Evolutionary conservation across 2,888 invertebrate genomes (phyloP), one percentile per base, ranked within the genome.

Genomic region (Caenorhabditis sulstoni): DNA sequence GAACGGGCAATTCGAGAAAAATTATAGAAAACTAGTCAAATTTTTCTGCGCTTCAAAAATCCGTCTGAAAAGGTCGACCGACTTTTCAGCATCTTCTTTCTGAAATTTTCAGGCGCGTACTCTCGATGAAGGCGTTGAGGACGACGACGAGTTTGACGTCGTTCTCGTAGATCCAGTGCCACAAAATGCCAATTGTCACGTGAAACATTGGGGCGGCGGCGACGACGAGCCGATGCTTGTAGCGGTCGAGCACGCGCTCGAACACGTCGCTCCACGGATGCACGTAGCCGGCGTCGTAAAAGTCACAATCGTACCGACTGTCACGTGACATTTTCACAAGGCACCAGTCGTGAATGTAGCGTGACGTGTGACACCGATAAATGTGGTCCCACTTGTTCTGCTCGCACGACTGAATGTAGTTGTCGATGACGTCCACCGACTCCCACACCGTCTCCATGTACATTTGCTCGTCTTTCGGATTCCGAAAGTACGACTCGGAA

Each of bases 91-190:
- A n/a, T n/a, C n/a, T n/a, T n/a, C n/a, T n/a, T n/a, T n/a, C n/a
- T n/a, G n/a, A n/a, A n/a, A n/a, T n/a, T n/a, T n/a, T n/a, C n/a
- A n/a, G n/a, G n/a, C n/a, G n/a, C n/a, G n/a, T n/a, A n/a, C n/a
- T n/a, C n/a, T n/a, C n/a, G n/a, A n/a, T n/a, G n/a, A n/a, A n/a
- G n/a, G n/a, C 23, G 22, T 61, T 53, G 29, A 70, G n/a, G 44
- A 61, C 29, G 8, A 70, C 16, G 52, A 70, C 5, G 18, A 45
- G 41, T 18, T 41, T 22, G 18, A 70, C 61, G 7, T 61, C 12
- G 44, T 70, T 59, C 35, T 58, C 58, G n/a, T 35, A 70, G 7
- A 70, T 3, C 68, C 59, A 59, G 44, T 70, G 68, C 68, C 68
- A 70, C 3, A 70, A 18, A 0, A 70, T 9, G 12, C 50, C 59